A percentile compares a stretch with the other conserved stretches of the same genome.
Conservation (phyloP, 2,113 vertebrate species). For the Oenanthe oenanthe region DNA sequence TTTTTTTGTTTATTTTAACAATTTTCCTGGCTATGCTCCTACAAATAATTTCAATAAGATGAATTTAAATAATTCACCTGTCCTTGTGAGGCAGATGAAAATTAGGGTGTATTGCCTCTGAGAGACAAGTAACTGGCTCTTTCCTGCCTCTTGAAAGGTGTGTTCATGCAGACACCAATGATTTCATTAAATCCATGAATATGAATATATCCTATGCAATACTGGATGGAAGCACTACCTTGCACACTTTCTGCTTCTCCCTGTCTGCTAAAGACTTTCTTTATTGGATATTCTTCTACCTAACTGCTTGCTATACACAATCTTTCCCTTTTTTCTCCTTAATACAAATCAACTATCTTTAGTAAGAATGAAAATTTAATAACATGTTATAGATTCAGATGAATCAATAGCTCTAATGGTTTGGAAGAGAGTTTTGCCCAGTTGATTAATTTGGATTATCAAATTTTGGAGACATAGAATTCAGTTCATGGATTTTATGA, state of each 20-base stretch:
- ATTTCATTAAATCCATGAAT: not conserved
- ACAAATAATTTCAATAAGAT: not conserved
- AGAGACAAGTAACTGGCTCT: not conserved
- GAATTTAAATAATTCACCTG: not conserved
- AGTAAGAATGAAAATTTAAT: constrained; percentile 26
- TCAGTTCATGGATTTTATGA: constrained; percentile 36
- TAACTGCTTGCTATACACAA: not conserved
- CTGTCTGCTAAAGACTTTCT: not conserved
- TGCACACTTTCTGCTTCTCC: not conserved
- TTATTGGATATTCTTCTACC: not conserved
- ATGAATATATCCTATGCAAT: not conserved
- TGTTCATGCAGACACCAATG: not conserved
- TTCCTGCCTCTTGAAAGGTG: not conserved
- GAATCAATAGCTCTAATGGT: constrained; percentile 17
- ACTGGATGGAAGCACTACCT: not conserved
- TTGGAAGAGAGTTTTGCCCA: constrained; percentile 1
- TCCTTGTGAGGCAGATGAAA: not conserved
- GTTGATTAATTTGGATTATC: constrained; percentile 34
- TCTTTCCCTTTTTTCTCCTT: not conserved
- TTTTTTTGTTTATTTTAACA: not conserved
- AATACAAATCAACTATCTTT: constrained; percentile 10
- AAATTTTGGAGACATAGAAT: constrained; percentile 7
- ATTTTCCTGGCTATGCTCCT: not conserved
- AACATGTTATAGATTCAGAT: constrained; percentile 1
- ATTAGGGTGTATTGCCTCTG: not conserved